phyloP scores from a whole-genome alignment of 2,888 invertebrate species.

The Drosophila mimetica region DNA sequence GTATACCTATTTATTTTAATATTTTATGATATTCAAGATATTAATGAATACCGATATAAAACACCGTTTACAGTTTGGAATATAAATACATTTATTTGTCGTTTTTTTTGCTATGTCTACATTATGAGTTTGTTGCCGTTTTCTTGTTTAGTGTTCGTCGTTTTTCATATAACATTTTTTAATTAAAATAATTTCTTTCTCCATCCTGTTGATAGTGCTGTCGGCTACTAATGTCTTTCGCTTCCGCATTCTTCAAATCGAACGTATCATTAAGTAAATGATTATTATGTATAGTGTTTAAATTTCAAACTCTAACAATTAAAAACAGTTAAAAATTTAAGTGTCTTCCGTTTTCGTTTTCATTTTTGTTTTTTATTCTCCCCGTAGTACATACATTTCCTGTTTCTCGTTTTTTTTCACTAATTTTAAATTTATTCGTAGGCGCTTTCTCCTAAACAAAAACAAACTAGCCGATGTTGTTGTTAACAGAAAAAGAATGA shows the following conservation, averaged over 20 bases:
- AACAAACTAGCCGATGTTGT: slow-evolving; percentile 48
- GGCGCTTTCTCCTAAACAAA: slow-evolving; percentile 55
- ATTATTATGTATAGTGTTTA: slow-evolving; percentile 57
- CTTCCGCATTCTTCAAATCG: slow-evolving; percentile 56
- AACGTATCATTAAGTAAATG: slow-evolving; percentile 72
- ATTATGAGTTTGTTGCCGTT: slow-evolving; percentile 68
- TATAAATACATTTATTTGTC: slow-evolving; percentile 83
- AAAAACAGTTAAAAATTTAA: slow-evolving; percentile 81
- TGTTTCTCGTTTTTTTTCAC: slow-evolving; percentile 60
- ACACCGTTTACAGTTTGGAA: slow-evolving; percentile 45
- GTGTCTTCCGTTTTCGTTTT: slow-evolving; percentile 38
- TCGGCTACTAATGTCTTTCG: slow-evolving; percentile 60
- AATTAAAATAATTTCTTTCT: slow-evolving; percentile 70
- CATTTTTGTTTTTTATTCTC: slow-evolving; percentile 30
- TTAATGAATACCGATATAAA: background rate
- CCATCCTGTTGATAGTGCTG: slow-evolving; percentile 50
- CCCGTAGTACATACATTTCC: slow-evolving; percentile 55
- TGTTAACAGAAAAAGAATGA: slow-evolving; percentile 64
- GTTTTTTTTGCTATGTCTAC: slow-evolving; percentile 71
- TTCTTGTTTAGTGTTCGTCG: slow-evolving; percentile 49
- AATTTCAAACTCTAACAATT: slow-evolving; percentile 78
- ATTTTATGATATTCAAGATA: too few species aligned
- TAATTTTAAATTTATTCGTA: slow-evolving; percentile 62
- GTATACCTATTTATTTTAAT: too few species aligned
- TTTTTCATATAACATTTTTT: slow-evolving; percentile 76